phyloP scores from a whole-genome alignment of 1,140 invertebrate species.

The Mercenaria mercenaria region DNA sequence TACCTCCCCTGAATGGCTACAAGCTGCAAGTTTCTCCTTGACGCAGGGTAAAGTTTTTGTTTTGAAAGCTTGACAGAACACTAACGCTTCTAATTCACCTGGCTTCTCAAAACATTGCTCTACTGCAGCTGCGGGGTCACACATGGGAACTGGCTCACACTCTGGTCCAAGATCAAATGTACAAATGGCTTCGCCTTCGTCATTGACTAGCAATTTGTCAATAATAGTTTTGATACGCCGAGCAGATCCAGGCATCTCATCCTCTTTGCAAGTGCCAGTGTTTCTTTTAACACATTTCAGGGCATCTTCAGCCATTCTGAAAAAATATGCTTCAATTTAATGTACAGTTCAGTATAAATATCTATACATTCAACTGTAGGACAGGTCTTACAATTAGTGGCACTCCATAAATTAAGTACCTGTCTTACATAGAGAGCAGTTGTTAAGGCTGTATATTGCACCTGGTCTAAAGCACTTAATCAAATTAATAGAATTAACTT shows the following conservation, averaged over 20 bases:
- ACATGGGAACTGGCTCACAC: background rate
- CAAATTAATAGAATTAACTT: too few species aligned
- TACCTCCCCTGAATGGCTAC: background rate
- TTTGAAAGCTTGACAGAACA: background rate
- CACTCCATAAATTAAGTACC: too few species aligned
- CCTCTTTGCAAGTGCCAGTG: background rate
- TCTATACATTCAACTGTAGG: too few species aligned
- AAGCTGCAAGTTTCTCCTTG: background rate
- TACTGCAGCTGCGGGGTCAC: background rate
- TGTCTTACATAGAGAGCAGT: too few species aligned
- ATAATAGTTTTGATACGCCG: background rate
- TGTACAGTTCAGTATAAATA: too few species aligned
- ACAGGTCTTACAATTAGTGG: too few species aligned
- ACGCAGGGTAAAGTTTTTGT: background rate
- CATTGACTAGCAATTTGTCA: background rate
- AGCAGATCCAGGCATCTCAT: background rate
- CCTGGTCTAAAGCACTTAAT: too few species aligned
- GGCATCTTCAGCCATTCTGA: slow-evolving; percentile 7
- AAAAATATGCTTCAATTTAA: background rate
- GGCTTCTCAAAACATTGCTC: background rate
- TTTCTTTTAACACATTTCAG: background rate
- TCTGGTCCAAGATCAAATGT: background rate
- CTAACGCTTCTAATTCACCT: background rate
- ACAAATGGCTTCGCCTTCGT: background rate
- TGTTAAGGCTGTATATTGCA: too few species aligned